Base-by-base conservation (phyloP, 1,140 invertebrate genomes). In the Uloborus diversus region DNA sequence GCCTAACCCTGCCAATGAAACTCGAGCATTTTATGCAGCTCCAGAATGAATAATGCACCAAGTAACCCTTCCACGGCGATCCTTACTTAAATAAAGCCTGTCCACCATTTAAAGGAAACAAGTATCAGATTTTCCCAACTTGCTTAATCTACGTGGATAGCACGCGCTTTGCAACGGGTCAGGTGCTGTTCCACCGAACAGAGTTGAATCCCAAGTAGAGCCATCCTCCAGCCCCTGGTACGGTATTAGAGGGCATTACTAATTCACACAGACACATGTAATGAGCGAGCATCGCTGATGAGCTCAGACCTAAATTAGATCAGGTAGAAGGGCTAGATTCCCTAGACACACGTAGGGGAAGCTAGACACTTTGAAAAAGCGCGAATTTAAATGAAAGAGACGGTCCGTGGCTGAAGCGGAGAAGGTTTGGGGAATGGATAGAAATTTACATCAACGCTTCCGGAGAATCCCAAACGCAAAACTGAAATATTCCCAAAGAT, bases 311-410 rank as follows among this genome's bases (percentile, higher is more conserved):
- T 17, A 78, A 66, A 65, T 66, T 66, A 65, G 62, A 78, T 65
- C 62, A 66, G 62, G 73, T 56, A 37, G 49, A 64, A 53, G 62
- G 62, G 57, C 25, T 61, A 51, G 28, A 14, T n/a, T 64, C 73
- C 73, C 59, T 56, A 17, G 70, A 61, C 56, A 49, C 33, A 25
- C 9, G 56, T 49, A 78, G 61, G 73, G 73, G 30, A 64, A 65
- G 25, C 30, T n/a, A n/a, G n/a, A n/a, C n/a, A 23, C 14, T 78
- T 78, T 66, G 73, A 78, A 78, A 78, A 78, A 78, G 73, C 42
- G 49, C 23, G 57, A 78, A 78, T 78, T 78, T 66, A 78, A 78
- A 78, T 78, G 73, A 78, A 78, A 78, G 47, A 42, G 73, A 78
- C 73, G 61, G 61, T 56, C 42, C 61, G 23, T 57, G 37, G 33